Evolutionary conservation across 2,888 invertebrate species (phyloP).

Genomic region (Sialis fuliginosa): DNA sequence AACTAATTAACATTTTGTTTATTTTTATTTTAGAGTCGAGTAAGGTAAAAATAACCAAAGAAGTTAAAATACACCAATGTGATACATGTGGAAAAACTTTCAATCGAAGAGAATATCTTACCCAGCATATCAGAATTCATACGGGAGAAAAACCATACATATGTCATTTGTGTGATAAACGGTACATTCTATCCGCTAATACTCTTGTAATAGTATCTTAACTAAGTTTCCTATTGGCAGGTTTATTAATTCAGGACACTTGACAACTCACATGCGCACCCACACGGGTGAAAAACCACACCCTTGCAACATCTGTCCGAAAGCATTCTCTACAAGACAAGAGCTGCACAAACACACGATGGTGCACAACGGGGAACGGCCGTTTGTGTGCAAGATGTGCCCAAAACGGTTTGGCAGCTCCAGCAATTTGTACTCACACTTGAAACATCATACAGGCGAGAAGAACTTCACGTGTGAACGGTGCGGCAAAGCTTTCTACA

Average conservation of each 20-base stretch:
- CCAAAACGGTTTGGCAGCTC: slow-evolving; percentile 17
- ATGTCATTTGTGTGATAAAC: slow-evolving; percentile 18
- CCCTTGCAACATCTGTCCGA: slow-evolving; percentile 15
- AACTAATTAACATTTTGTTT: no score
- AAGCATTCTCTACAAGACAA: slow-evolving; percentile 18
- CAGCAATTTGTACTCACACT: slow-evolving; percentile 17
- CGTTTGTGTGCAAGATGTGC: slow-evolving; percentile 17
- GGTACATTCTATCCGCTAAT: slow-evolving; percentile 1
- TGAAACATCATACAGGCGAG: slow-evolving; percentile 17
- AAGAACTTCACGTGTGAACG: slow-evolving; percentile 18
- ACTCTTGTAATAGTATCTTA: no score
- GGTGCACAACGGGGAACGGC: slow-evolving; percentile 19
- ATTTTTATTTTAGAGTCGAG: slow-evolving; percentile 5
- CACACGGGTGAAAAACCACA: slow-evolving; percentile 17
- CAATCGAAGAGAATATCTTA: slow-evolving; percentile 19
- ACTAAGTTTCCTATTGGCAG: not conserved
- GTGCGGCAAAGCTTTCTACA: slow-evolving; percentile 18
- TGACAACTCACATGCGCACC: slow-evolving; percentile 19
- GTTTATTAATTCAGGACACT: slow-evolving; percentile 18
- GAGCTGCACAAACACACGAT: slow-evolving; percentile 18
- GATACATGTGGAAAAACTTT: slow-evolving; percentile 23
- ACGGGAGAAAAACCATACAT: slow-evolving; percentile 19
- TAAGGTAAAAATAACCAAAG: slow-evolving; percentile 12
- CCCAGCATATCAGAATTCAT: slow-evolving; percentile 18
- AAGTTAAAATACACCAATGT: slow-evolving; percentile 19